Evolutionary conservation across 2,888 invertebrate genomes (phyloP).

Genomic region (Polydrusus pterygomalis): DNA sequence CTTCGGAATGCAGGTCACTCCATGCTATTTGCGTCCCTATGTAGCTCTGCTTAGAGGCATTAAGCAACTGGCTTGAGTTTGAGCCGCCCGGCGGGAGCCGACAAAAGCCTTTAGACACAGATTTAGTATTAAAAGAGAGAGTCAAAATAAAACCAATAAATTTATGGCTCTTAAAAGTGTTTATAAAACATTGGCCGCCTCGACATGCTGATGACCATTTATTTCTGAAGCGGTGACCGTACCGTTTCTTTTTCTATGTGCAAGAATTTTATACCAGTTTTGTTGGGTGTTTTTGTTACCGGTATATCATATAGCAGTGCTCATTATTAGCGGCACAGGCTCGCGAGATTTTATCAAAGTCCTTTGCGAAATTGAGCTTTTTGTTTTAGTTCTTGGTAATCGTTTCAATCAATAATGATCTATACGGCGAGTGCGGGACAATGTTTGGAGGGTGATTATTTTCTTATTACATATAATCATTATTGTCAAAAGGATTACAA

Average conservation of each 20-base stretch:
- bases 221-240: constrained; percentile 61
- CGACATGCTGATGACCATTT: constrained; percentile 67
- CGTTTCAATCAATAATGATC: constrained; percentile 51
- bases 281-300: constrained; percentile 57
- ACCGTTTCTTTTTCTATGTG: constrained; percentile 61
- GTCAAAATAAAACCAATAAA: constrained; percentile 70
- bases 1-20: constrained; percentile 63
- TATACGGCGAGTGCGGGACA: background rate
- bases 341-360: constrained; percentile 55
- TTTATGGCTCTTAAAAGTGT: constrained; percentile 70
- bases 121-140: constrained; percentile 70
- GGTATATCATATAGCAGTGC: constrained; percentile 57
- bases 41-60: constrained; percentile 22
- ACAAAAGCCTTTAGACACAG: constrained; percentile 70
- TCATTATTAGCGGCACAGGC: constrained; percentile 49
- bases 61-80: constrained; percentile 26
- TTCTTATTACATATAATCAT: background rate
- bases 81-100: constrained; percentile 64
- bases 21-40: constrained; percentile 38
- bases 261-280: constrained; percentile 64
- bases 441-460: constrained; percentile 1
- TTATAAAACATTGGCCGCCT: constrained; percentile 69
- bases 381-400: constrained; percentile 49
- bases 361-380: constrained; percentile 52
- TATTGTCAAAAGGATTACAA: too few relatives aligned